Base-by-base conservation (phyloP, 2,888 invertebrate genomes). In the Hartigia nigra region DNA sequence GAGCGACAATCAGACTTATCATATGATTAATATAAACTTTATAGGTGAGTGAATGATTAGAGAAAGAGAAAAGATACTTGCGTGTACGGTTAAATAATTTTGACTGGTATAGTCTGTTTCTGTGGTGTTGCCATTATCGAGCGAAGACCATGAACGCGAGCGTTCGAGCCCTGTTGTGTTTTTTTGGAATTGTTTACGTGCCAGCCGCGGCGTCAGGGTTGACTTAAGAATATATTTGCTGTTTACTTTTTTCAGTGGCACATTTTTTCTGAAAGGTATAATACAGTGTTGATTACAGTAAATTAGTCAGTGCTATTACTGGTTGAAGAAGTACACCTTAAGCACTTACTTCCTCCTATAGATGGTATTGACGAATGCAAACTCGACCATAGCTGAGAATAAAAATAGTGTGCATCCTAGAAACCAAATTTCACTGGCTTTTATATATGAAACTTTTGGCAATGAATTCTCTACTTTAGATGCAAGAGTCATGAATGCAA, bases 341-440 rank as follows among this genome's bases (percentile, higher is more conserved):
- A 1, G 12, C 80, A 92, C 94, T 91, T 93, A 96, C 95, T 95
- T 96, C 90, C 97, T 93, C 79, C 97, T 94, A 95, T 97, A 97
- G 88, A 97, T 97, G 12, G 96, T 96, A 89, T 97, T 97, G 74
- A 97, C 97, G 87, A 97, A 97, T 9, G 97, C 97, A 88, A 97
- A 97, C 90, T 97, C 97, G 0, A 97, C 95, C 88, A 97, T 94
- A 14, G 97, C 96, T 31, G 96, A 95, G 91, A 97, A 97, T 84
- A 97, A 96, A 88, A 97, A 97, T 74, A 95, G 95, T 1, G 95
- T 96, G 88, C 97, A 97, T 9, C 95, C 97, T 78, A 97, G 92
- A 91, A 97, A 97, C 97, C 97, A 97, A 81, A 97, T 96, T 92
- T 97, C 97, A 82, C 97, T 97, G 3, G 97, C 96, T 92, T 97